Evolutionary conservation across 1,140 invertebrate species (phyloP).

Genomic region (Meloidogyne floridensis): DNA sequence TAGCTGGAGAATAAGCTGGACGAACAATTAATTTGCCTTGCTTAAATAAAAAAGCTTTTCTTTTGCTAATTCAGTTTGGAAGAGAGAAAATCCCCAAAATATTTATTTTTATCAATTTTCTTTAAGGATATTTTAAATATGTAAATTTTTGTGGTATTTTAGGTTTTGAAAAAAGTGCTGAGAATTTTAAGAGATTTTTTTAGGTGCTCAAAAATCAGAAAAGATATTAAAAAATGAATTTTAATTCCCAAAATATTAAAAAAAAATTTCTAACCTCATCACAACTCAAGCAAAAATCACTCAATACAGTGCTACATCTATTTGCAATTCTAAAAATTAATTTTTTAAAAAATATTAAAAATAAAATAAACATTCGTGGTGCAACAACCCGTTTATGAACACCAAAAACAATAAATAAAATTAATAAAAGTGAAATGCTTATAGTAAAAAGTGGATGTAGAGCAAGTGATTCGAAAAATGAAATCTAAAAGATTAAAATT

Average conservation of each 20-base stretch:
- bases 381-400: constrained; percentile 45
- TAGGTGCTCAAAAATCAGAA: too few species aligned
- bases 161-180: too few species aligned
- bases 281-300: constrained; percentile 96
- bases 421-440: constrained; percentile 31
- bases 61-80: too few species aligned
- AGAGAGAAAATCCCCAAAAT: too few species aligned
- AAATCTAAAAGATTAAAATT: constrained; percentile 38
- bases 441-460: constrained; percentile 43
- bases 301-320: constrained; percentile 81
- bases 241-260: too few species aligned
- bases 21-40: constrained; percentile 66
- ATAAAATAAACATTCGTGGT: constrained; percentile 40
- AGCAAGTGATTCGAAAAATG: constrained; percentile 35
- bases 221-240: too few species aligned
- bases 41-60: constrained; percentile 32
- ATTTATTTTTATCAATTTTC: too few species aligned
- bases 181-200: too few species aligned
- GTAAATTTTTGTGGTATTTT: too few species aligned
- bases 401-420: constrained; percentile 42
- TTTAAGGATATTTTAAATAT: too few species aligned
- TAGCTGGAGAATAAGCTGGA: constrained; percentile 45
- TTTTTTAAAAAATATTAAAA: not conserved
- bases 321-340: constrained; percentile 75
- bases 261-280: constrained; percentile 81